Conservation (phyloP, 2,888 invertebrate species). For the Eupeodes latifasciatus region DNA sequence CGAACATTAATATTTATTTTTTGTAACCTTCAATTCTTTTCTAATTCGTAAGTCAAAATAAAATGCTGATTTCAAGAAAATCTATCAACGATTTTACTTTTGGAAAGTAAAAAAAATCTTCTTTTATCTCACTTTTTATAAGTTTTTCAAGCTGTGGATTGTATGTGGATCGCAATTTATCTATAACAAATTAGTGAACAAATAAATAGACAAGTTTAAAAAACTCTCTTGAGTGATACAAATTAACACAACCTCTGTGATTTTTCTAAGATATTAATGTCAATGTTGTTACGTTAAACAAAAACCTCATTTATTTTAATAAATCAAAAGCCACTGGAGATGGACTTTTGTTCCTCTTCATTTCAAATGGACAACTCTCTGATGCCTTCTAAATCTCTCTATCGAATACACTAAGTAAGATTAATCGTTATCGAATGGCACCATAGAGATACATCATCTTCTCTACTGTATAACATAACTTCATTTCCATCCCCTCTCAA, state of each 20-base stretch:
- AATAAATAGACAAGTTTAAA: too few relatives aligned
- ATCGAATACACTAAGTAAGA: slow-evolving; percentile 78
- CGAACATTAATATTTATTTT: too few relatives aligned
- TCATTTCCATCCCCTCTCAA: neutral
- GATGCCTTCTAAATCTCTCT: slow-evolving; percentile 55
- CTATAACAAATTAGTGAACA: neutral
- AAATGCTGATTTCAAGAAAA: too few relatives aligned
- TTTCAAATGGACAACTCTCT: slow-evolving; percentile 61
- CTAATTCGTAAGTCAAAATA: too few relatives aligned
- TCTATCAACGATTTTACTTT: too few relatives aligned
- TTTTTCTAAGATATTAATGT: neutral
- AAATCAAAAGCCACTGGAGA: slow-evolving; percentile 59
- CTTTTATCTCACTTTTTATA: neutral
- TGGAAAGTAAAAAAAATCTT: neutral
- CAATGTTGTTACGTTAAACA: neutral
- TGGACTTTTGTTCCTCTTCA: slow-evolving; percentile 39
- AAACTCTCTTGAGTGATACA: too few relatives aligned
- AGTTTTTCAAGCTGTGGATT: neutral
- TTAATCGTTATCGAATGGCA: slow-evolving; percentile 83
- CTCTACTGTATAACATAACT: neutral
- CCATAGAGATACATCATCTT: slow-evolving; percentile 48
- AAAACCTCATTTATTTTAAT: slow-evolving; percentile 65
- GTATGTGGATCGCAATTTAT: neutral
- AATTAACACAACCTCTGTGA: neutral
- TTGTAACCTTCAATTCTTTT: too few relatives aligned